Percentiles rank a stretch among this genome's conserved stretches.
Conservation (phyloP, 2,888 invertebrate species). For the Urechis unicinctus region DNA sequence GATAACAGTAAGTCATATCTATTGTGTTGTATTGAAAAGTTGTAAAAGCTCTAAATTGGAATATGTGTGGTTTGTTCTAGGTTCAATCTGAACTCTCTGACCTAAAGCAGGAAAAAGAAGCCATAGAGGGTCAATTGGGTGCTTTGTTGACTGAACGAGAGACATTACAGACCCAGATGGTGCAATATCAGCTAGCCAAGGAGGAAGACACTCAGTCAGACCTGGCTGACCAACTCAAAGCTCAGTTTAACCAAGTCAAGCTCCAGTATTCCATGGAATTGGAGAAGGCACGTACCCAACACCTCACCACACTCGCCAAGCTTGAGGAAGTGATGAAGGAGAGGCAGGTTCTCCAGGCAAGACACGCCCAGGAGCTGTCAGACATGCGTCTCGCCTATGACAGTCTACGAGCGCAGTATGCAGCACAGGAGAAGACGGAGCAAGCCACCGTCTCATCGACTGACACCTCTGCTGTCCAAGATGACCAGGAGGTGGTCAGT, state of each 20-base stretch:
- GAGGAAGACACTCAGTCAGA: background rate
- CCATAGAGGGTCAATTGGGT: background rate
- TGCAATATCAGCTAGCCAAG: background rate
- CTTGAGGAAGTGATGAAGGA: background rate
- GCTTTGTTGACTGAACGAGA: background rate
- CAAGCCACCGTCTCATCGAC: background rate
- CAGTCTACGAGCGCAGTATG: background rate
- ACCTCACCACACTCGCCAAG: background rate
- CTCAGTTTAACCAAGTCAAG: slow-evolving; percentile 1
- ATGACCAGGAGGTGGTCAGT: background rate
- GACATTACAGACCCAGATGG: background rate
- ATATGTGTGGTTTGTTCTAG: no score
- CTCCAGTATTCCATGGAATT: background rate
- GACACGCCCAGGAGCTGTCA: background rate
- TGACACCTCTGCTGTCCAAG: background rate
- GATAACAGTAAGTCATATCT: no score
- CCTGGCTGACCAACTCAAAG: slow-evolving; percentile 1
- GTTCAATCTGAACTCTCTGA: no score
- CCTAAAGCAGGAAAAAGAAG: background rate
- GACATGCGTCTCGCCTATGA: background rate
- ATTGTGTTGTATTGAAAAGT: no score
- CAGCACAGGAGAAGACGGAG: background rate
- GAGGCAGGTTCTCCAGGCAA: background rate
- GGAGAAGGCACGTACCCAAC: background rate
- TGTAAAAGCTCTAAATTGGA: no score